Base-by-base conservation (phyloP, 2,888 invertebrate species). In the Aricia artaxerxes region DNA sequence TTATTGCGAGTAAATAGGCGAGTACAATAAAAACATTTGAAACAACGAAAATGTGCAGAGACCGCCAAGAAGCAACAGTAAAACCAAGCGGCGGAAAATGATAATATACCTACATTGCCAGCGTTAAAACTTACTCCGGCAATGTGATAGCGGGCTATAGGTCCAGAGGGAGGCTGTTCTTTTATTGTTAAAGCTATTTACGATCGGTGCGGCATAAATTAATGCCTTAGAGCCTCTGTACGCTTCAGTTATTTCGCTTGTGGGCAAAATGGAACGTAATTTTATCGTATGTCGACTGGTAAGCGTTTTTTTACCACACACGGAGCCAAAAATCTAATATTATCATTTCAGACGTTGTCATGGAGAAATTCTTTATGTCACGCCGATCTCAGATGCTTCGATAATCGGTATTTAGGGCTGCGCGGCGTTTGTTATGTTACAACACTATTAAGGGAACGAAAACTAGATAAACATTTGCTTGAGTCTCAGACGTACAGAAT, bases 111-210 rank as follows among this genome's bases (percentile, higher is more conserved):
- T 53, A 53, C 57, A 57, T 57, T 57, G 57, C 57, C 57, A 5
- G 57, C 57, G 57, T 57, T 57, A 57, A 57, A 76, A 76, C 31
- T 76, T 31, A 13, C 53, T 53, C 49, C 57, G 35, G 31, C 35
- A 53, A 76, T 57, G 24, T 57, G 49, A n/a, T 49, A 24, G 13
- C 35, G 57, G 6, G 57, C 57, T 57, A 57, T 76, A 16, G 31
- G 76, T 53, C 76, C 76, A 6, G 35, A 4, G 76, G 53, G 76
- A 76, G 57, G 76, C 31, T 76, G 24, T 76, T 31, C 76, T 76
- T 53, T 35, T 76, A 73, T 73, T 73, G 73, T 73, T 73, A 38
- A 73, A 38, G 75, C 53, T 76, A 57, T 76, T 76, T 76, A 76
- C 76, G 76, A 76, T 57, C 76, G 57, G 35, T 57, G 76, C 31